These are phyloP conservation scores for Aphodius granarius DNA, from an alignment of 2,888 invertebrate genomes.

Conservation along the genomic window DNA sequence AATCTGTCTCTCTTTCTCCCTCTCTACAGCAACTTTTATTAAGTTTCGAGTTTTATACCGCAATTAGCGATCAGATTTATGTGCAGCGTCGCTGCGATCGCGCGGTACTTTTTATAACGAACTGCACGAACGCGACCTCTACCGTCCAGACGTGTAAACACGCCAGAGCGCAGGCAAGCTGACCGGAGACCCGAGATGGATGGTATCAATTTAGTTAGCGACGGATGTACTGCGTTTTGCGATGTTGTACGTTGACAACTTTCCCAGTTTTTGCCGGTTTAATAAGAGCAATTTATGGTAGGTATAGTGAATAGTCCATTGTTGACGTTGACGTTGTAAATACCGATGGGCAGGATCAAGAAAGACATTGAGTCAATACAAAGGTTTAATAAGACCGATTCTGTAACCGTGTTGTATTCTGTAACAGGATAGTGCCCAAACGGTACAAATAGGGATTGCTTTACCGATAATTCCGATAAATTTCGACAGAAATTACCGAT, in stretches of 20 bases:
- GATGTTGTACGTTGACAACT: background rate
- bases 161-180: slow-evolving; percentile 1
- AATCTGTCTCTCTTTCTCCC: too few relatives aligned
- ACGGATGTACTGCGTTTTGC: background rate
- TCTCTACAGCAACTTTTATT: slow-evolving; percentile 3
- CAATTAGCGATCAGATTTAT: slow-evolving; percentile 11
- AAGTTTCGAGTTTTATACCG: slow-evolving; percentile 14
- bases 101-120: background rate
- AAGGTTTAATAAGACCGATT: too few relatives aligned
- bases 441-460: too few relatives aligned
- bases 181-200: background rate
- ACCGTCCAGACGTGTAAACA: background rate
- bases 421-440: too few relatives aligned
- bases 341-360: background rate
- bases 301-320: too few relatives aligned
- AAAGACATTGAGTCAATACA: background rate
- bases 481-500: too few relatives aligned
- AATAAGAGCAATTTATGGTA: background rate
- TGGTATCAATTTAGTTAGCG: slow-evolving; percentile 4
- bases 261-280: background rate
- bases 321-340: background rate
- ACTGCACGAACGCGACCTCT: background rate
- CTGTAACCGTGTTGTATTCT: too few relatives aligned
- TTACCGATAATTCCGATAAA: too few relatives aligned
- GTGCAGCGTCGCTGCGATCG: background rate